Evolutionary conservation across 2,797 vertebrate genomes (phyloP), one percentile per base, ranked within the genome.

Genomic region (Echeneis naucrates): DNA sequence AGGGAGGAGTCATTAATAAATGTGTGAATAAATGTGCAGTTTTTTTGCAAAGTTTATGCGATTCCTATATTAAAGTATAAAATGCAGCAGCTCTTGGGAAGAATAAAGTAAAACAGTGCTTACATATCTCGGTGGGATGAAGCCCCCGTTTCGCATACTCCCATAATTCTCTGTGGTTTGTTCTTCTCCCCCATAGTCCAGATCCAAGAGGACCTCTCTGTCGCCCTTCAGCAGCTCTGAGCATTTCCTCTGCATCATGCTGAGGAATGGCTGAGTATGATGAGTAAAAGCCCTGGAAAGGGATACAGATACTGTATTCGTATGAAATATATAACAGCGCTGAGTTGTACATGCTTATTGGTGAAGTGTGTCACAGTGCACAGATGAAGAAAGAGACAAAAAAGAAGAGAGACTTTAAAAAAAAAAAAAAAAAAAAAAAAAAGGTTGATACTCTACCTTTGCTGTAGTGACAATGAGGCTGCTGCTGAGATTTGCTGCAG

Each of bases 181-280:
- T 23, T 82, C 84, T 74, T 92, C 91, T 17, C 74, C 75, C 19
- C 78, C 75, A 21, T 81, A 78, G 61, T 92, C 91, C 77, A 93
- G 73, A 68, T 94, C 90, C 75, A 95, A 86, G 17, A 96, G 92
- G 63, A 93, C 90, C 66, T 95, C 92, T 38, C 92, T 85, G 86
- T 95, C 95, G 26, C 82, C 87, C 60, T 84, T 90, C 52, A 62
- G 72, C 75, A 68, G 71, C 75, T 92, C 94, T 0, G 88, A 88
- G 51, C 89, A 83, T 72, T 87, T 94, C 87, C 89, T 93, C 81
- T 93, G 68, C 93, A 95, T 95, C 72, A 72, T 62, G 61, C 38
- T 13, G 57, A 67, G 45, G 61, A n/a, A n/a, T n/a, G n/a, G n/a
- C n/a, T n/a, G n/a, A n/a, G n/a, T n/a, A n/a, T n/a, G n/a, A 24